Percentiles rank a stretch among this genome's conserved stretches.
Evolutionary conservation across 1,140 invertebrate species (phyloP).

Genomic region (Lepidotrigona ventralis): DNA sequence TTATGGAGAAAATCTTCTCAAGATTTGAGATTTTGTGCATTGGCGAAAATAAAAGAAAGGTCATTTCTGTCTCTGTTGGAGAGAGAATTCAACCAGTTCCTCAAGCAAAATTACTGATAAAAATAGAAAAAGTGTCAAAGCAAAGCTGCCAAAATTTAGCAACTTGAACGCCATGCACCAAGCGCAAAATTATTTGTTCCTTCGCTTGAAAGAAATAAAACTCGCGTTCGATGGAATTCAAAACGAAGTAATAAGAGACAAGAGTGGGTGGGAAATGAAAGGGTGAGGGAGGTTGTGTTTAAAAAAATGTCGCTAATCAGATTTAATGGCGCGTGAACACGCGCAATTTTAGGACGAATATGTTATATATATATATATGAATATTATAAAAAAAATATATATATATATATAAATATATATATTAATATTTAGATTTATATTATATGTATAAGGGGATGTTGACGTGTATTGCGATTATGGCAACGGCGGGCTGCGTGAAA

Average conservation of each 20-base stretch:
- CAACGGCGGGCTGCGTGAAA: constrained; percentile 13
- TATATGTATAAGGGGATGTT: constrained; percentile 63
- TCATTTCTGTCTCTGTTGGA: not conserved
- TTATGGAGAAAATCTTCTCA: no score
- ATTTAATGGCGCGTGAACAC: constrained; percentile 18
- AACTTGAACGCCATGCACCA: not conserved
- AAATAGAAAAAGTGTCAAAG: not conserved
- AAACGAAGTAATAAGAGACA: not conserved
- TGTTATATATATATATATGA: constrained; percentile 61
- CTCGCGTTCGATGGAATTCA: not conserved
- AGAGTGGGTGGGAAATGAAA: not conserved
- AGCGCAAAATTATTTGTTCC: not conserved
- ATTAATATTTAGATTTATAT: constrained; percentile 65
- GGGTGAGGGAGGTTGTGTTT: not conserved
- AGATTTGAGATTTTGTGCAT: not conserved
- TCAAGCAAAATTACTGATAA: not conserved
- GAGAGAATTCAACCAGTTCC: not conserved
- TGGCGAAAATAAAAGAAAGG: no score
- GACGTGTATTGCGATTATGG: constrained; percentile 48
- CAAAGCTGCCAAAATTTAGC: not conserved
- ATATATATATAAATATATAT: constrained; percentile 58
- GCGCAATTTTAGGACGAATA: constrained; percentile 56
- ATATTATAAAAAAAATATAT: constrained; percentile 52
- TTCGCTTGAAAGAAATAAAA: not conserved
- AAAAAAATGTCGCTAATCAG: not conserved